Base-by-base conservation (phyloP, 2,888 invertebrate species). In the Pyrrhia umbra region DNA sequence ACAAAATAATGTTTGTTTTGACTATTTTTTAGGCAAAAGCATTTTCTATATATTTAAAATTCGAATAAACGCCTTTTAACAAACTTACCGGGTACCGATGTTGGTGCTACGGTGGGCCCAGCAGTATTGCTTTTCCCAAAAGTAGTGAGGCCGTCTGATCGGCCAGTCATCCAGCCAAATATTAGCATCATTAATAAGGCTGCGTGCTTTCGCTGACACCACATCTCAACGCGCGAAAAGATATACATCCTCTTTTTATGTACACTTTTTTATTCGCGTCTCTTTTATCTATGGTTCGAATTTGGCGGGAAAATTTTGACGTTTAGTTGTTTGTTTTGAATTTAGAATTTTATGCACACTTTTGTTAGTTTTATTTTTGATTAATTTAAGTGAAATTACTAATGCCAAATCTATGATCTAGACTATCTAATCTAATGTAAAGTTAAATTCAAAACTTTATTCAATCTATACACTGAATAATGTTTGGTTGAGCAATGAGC, bases 61-160 rank as follows among this genome's bases (percentile, higher is more conserved):
- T 58, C 49, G 40, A 59, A 60, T 42, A 0, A 42, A 49, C 18
- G 54, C 39, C 54, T 71, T 9, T 1, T 15, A 2, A 2, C 1
- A 20, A 37, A 83, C 95, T 95, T 92, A 96, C 97, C 95, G 81
- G 96, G 95, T 13, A 95, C 94, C 49, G 95, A 90, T 8, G 96
- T 96, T 30, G 95, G 95, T 25, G 93, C 94, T 5, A 95, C 91
- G 66, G 95, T 96, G 9, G 96, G 95, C 30, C 95, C 93, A 77
- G 95, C 95, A 13, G 96, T 95, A 82, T 95, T 96, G 64, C 96
- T 96, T 89, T 97, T 97, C 42, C 97, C 97, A 77, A 97, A 97
- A 16, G 97, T 96, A 0, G 96, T 96, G 63, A 97, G 90, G 0
- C 97, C 97, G 80, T 96, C 95, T 1, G 96, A 95, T 8, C 94